Base-by-base conservation (phyloP, 2,797 vertebrate genomes). In the Darevskia nairensis region DNA sequence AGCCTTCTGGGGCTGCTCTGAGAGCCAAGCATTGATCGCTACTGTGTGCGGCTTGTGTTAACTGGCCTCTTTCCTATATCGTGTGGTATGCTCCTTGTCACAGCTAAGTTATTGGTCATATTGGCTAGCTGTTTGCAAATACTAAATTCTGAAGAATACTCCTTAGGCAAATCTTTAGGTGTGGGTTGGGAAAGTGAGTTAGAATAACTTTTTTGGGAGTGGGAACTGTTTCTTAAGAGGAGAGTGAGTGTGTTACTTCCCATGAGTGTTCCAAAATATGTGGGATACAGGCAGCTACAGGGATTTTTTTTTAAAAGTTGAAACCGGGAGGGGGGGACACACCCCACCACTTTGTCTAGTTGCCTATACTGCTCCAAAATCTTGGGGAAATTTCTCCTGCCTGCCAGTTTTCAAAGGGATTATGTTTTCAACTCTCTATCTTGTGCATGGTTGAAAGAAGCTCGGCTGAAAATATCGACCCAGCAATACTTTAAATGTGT, bases 41-140 rank as follows among this genome's bases (percentile, higher is more conserved):
- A 35, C 21, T 86, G 13, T 79, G 8, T 0, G 1, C 59, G 4
- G 21, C 0, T 0, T 87, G 50, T 41, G 6, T 80, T 77, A 87
- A 55, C 80, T 81, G 25, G 1, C 19, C 81, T 75, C 71, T 17
- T 72, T 32, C 71, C n/a, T 32, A n/a, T 19, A 39, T 75, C 79
- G 8, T 78, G 5, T 0, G 0, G 0, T 86, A 32, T 41, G 9
- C 79, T 80, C 87, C 44, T 82, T 81, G 2, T 25, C 79, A 4
- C 82, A 0, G 64, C 80, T 79, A 46, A 46, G 79, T 82, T 4
- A 41, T 85, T 55, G 44, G 85, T 1, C 4, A 85, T 39, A 83
- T 88, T 86, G 1, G 1, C 71, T 91, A 9, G 50, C 5, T 80
- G 19, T 88, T 89, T 88, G 82, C 68, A 80, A 7, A 64, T 71